Evolutionary conservation across 2,888 invertebrate genomes (phyloP), one percentile per base, ranked within the genome.

Genomic region (Cerastis leucographa): DNA sequence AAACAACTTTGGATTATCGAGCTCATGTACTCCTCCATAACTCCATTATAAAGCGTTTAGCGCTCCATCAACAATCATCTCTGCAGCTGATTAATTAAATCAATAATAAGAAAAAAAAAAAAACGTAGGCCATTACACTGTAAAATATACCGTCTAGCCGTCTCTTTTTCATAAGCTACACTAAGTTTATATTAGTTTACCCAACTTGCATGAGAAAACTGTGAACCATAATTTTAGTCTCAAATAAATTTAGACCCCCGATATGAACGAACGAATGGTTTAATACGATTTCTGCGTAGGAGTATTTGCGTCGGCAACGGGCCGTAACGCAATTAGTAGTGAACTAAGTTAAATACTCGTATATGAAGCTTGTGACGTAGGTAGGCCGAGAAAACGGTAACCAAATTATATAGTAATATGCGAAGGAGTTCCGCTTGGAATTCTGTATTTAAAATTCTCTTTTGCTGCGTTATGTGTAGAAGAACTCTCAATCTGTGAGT

Each of bases 281-380:
- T 88, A 88, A 88, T 88, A 85, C 77, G 64, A 88, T 88, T 88
- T 83, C 79, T 85, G 71, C 84, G 84, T 88, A 35, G 2, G 35
- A 35, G 35, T 35, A 88, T 88, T 86, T 88, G 77, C 88, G 78
- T 74, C 87, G 71, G 85, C 85, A 83, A 78, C 85, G 76, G 81
- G 71, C 73, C 78, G 77, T 89, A 89, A 90, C 85, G 51, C 72
- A 84, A 89, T 90, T 89, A 88, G 65, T 64, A 68, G 46, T 62
- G 83, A 89, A 89, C 87, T 86, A 84, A 86, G 87, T 89, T 89
- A 85, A 77, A 84, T 83, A n/a, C n/a, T n/a, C n/a, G n/a, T n/a
- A 84, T 87, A 84, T 84, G 84, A 85, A 81, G 75, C 84, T 72
- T 83, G 74, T 84, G 84, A 85, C 80, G 85, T 83, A 71, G 77